Evolutionary conservation across 2,113 vertebrate genomes (phyloP), one percentile per base, ranked within the genome.

Genomic region (Macquaria ambigua): DNA sequence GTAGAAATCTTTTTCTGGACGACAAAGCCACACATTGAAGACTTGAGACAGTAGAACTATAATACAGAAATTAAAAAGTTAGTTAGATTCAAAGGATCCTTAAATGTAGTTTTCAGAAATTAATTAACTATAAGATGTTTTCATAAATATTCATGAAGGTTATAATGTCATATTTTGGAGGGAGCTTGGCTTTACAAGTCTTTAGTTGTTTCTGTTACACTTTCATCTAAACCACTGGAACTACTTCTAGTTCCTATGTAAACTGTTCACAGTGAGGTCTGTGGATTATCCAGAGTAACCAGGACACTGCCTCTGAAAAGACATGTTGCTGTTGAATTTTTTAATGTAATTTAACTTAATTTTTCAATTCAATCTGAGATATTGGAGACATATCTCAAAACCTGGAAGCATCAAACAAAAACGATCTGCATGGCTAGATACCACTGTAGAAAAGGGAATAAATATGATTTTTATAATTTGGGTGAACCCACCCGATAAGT

Each of bases 321-420:
- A 6, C 28, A 71, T 37, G 69, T 5, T 55, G 69, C 69, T 71
- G 50, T 39, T 72, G 12, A 72, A 41, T 56, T 56, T 41, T 56
- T 6, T 41, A 72, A 72, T 56, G 23, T 41, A 58, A 58, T 41
- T 73, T 25, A 56, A 25, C n/a, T 46, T 43, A 8, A 16, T 39
- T 73, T 41, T 9, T 39, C 52, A 56, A 41, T 56, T 14, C 53
- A 11, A 43, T 11, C 3, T 15, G 46, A 16, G 46, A 48, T 15
- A 48, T 48, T 5, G 46, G 46, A 7, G 56, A 43, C 21, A 43
- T 37, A 43, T 28, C 2, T 59, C 0, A 28, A 28, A 14, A 14
- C n/a, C 25, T 43, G 10, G 15, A 46, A 25, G 23, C 16, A 25
- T 16, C 23, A 15, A 43, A 15, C 11, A 6, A 43, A 18, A 34